Evolutionary conservation across 1,140 invertebrate species (phyloP).

Genomic region (Lysiphlebus fabarum): DNA sequence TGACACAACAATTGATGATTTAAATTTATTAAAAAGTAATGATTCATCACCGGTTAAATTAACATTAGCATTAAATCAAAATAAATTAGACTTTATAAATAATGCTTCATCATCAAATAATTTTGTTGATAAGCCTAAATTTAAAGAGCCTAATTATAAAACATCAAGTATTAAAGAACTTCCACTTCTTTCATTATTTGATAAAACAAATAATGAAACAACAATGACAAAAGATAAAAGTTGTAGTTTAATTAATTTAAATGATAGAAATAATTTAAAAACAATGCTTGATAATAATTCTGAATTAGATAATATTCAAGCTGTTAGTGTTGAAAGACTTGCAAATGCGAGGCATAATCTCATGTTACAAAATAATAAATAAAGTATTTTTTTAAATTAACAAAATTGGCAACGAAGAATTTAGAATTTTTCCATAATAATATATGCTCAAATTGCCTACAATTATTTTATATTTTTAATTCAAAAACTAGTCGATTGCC

Average conservation of each 20-base stretch:
- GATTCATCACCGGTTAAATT: too few relatives aligned
- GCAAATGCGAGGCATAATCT: constrained; percentile 39
- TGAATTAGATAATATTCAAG: constrained; percentile 37
- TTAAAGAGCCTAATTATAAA: constrained; percentile 15
- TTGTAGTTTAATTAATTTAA: constrained; percentile 45
- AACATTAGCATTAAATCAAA: not conserved
- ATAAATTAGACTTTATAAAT: not conserved
- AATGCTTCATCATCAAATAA: constrained; percentile 7
- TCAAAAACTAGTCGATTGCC: constrained; percentile 10
- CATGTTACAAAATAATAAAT: constrained; percentile 29
- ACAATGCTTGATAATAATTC: constrained; percentile 34
- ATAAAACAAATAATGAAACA: constrained; percentile 21
- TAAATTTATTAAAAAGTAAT: too few relatives aligned
- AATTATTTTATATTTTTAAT: not conserved
- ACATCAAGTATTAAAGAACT: constrained; percentile 39
- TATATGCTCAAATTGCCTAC: too few relatives aligned
- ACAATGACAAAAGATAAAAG: constrained; percentile 36
- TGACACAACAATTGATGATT: too few relatives aligned
- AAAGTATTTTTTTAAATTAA: too few relatives aligned
- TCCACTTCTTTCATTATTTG: constrained; percentile 44
- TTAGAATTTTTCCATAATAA: too few relatives aligned
- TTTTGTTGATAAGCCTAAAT: constrained; percentile 15
- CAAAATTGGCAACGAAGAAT: too few relatives aligned
- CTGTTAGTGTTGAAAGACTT: constrained; percentile 41
- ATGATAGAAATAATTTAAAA: constrained; percentile 38